phyloP scores from a whole-genome alignment of 2,113 vertebrate species.

The Pterocles burchelli region DNA sequence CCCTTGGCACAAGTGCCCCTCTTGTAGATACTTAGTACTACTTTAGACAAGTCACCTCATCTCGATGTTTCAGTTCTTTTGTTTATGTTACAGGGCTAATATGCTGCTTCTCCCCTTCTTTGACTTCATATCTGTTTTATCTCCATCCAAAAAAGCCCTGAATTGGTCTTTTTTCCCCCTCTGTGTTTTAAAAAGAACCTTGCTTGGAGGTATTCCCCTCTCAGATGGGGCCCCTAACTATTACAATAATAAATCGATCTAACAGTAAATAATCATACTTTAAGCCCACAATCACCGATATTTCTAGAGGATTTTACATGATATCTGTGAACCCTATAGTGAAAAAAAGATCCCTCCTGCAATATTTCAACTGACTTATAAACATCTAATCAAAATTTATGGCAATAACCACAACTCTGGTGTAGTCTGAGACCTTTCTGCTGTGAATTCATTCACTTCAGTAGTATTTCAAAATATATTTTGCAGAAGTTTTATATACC shows the following conservation, averaged over 20 bases:
- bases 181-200: neutral
- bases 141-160: neutral
- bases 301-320: neutral
- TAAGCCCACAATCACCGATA: neutral
- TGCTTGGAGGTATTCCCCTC: neutral
- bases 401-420: neutral
- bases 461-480: neutral
- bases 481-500: neutral
- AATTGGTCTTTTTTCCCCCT: neutral
- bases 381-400: conserved; percentile 20
- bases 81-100: neutral
- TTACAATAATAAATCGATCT: neutral
- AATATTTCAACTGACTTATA: conserved; percentile 29
- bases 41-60: neutral
- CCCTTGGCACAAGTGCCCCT: neutral
- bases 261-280: neutral
- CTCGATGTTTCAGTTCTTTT: neutral
- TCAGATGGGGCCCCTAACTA: neutral
- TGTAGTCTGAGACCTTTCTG: neutral
- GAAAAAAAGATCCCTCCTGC: neutral
- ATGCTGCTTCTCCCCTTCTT: neutral
- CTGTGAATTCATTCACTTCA: conserved; percentile 28
- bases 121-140: neutral
- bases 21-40: neutral
- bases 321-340: neutral